Conservation (phyloP, 2,888 invertebrate genomes). For the Axea sp. region DNA sequence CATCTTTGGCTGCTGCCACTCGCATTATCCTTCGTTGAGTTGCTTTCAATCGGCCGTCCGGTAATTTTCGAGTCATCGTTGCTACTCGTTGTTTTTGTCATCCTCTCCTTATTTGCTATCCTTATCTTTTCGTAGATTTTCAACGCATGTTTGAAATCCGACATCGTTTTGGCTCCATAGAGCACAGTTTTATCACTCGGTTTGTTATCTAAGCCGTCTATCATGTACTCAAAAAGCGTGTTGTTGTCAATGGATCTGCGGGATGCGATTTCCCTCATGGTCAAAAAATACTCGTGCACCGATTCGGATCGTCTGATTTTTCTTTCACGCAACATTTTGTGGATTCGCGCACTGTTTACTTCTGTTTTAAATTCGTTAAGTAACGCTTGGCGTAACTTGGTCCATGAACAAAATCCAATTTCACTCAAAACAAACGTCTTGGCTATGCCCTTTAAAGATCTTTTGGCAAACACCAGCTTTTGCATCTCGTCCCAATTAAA, state of each 20-base stretch:
- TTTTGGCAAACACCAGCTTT: conserved; percentile 19
- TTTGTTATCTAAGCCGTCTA: neutral
- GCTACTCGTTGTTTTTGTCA: neutral
- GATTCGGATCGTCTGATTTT: neutral
- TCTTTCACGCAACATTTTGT: neutral
- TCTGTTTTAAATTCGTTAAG: neutral
- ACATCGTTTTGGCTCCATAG: neutral
- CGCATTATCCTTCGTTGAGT: neutral
- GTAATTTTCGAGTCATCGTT: no score
- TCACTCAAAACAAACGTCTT: conserved; percentile 16
- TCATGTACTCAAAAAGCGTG: neutral
- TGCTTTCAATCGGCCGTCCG: no score
- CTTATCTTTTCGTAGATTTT: neutral
- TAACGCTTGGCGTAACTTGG: neutral
- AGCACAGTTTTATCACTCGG: neutral
- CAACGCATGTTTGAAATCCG: neutral
- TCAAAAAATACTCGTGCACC: neutral
- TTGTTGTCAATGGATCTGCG: neutral
- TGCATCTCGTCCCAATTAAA: conserved; percentile 19
- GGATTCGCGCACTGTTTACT: neutral
- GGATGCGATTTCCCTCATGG: neutral
- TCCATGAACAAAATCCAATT: conserved; percentile 6
- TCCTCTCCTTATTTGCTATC: neutral
- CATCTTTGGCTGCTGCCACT: no score
- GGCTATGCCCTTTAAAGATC: conserved; percentile 11